Evolutionary conservation across 1,140 invertebrate genomes (phyloP), one percentile per base, ranked within the genome.

Genomic region (Argopecten irradians): DNA sequence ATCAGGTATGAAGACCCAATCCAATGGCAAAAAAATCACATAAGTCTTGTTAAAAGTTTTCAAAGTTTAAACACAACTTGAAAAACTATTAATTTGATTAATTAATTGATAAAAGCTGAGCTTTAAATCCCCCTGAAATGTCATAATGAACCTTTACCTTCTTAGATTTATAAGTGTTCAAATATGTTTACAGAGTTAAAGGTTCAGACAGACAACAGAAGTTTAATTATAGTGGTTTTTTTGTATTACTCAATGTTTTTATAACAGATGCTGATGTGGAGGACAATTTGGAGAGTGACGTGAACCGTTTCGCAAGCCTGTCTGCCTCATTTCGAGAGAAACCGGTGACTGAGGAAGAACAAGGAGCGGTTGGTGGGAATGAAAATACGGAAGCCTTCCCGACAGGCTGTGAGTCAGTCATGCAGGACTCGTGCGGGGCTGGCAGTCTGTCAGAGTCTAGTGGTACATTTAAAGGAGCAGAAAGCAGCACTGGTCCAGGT

Each of bases 261-360:
- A 46, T 88, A 32, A 33, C 87, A 94, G 94, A 95, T 93, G 95
- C 95, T 86, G 95, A 95, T 89, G 91, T 94, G 71, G 94, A 96
- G 87, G 94, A 95, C 87, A 95, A 95, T 87, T 33, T 94, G 32
- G 94, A 95, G 43, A 93, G 92, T 91, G 94, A 85, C 86, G 88
- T 35, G 85, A 87, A 71, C 35, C 28, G 33, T 71, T 33, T 55
- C 39, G 36, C 87, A 2, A 71, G 55, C 11, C 13, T 71, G 83
- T 46, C 34, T 16, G 9, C 43, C 22, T 35, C 33, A 14, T 86
- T 82, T 33, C 28, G 14, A 84, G 83, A 84, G 34, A 39, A 35
- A 34, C n/a, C 3, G 33, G 83, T 34, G 22, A 34, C 83, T 34
- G 34, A 84, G n/a, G 83, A 84, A 19, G 83, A 34, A 5, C 14